Percentiles rank a stretch among this genome's conserved stretches.
These are phyloP conservation scores for Drosophila engyochracea DNA, from an alignment of 2,888 invertebrate genomes.

Conservation along the genomic window DNA sequence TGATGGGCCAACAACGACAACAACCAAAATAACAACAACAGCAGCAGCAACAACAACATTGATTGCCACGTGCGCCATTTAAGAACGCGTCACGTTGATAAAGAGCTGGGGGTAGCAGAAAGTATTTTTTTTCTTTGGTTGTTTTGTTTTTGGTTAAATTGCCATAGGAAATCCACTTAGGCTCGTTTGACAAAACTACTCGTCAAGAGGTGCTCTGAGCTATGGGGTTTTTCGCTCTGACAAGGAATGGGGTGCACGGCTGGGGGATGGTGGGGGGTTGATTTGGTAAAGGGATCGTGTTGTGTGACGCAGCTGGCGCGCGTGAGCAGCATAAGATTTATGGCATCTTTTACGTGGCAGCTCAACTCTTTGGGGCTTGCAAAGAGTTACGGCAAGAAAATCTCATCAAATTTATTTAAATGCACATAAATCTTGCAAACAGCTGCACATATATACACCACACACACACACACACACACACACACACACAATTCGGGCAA, in stretches of 20 bases:
- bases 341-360: constrained; percentile 75
- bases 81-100: constrained; percentile 31
- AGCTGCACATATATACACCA: constrained; percentile 43
- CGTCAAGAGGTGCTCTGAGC: constrained; percentile 37
- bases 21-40: constrained; percentile 16
- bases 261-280: background rate
- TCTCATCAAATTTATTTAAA: constrained; percentile 80
- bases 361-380: constrained; percentile 48
- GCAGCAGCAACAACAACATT: constrained; percentile 17
- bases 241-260: background rate
- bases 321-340: constrained; percentile 69
- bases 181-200: constrained; percentile 77
- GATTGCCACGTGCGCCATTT: constrained; percentile 59
- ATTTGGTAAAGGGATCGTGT: constrained; percentile 21
- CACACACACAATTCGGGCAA: background rate
- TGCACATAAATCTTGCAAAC: constrained; percentile 73
- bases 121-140: constrained; percentile 12
- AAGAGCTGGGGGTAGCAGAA: background rate
- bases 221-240: background rate
- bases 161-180: constrained; percentile 72
- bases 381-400: constrained; percentile 64
- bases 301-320: constrained; percentile 53
- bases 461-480: constrained; percentile 4
- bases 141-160: constrained; percentile 38
- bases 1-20: constrained; percentile 23